Evolutionary conservation across 2,113 vertebrate genomes (phyloP).

Genomic region (Climacteris rufus): DNA sequence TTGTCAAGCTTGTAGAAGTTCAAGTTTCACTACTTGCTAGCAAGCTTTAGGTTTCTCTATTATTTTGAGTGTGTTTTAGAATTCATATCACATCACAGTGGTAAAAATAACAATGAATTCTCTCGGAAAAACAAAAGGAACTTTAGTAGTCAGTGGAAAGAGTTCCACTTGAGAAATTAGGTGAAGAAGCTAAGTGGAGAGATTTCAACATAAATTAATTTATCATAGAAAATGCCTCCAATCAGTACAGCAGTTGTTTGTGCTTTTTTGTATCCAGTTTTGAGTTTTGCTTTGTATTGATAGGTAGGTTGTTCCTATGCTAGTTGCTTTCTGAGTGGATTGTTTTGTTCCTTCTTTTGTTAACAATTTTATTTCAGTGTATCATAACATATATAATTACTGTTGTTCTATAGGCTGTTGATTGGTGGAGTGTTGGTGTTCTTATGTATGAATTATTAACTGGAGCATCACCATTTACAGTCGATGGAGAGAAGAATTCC

Average conservation of each 20-base stretch:
- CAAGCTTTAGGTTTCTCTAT: background rate
- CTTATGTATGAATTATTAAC: constrained; percentile 97
- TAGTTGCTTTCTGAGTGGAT: background rate
- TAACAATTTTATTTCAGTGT: background rate
- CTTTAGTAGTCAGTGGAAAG: background rate
- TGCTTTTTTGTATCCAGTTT: background rate
- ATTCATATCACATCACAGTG: background rate
- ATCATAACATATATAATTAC: background rate
- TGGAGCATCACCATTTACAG: constrained; percentile 96
- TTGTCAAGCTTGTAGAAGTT: background rate
- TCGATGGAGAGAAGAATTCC: constrained; percentile 95
- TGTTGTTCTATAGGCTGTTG: constrained; percentile 84
- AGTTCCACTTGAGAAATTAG: background rate
- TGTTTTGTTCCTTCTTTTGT: background rate
- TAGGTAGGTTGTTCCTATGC: background rate
- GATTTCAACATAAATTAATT: background rate
- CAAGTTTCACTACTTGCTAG: background rate
- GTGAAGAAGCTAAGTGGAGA: background rate
- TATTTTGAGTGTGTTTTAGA: background rate
- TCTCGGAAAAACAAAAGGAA: background rate
- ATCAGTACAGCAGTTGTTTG: background rate
- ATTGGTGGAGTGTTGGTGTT: constrained; percentile 99
- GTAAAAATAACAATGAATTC: background rate
- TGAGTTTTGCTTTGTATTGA: background rate
- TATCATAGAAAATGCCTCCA: background rate